Evolutionary conservation across 2,888 invertebrate species (phyloP).

Genomic region (Amphipyra tragopoginis): DNA sequence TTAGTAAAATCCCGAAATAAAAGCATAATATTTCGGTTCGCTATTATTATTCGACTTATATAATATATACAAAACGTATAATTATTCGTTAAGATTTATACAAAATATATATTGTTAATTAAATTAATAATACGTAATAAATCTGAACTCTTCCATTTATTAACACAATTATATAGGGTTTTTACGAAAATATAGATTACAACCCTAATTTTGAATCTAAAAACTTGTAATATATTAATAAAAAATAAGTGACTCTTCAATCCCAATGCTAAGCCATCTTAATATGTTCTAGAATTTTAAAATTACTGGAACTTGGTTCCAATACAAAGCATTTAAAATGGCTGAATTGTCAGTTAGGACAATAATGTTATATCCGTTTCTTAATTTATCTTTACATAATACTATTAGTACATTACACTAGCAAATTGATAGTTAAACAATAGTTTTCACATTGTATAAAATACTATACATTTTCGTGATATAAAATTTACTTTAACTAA

Average conservation of each 20-base stretch:
- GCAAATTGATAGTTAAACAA: not conserved
- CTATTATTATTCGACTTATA: slow-evolving; percentile 50
- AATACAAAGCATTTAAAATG: not conserved
- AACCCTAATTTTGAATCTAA: slow-evolving; percentile 8
- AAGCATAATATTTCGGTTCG: slow-evolving; percentile 54
- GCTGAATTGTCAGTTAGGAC: too few relatives aligned
- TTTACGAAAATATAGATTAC: slow-evolving; percentile 33
- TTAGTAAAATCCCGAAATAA: slow-evolving; percentile 69
- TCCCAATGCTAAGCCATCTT: slow-evolving; percentile 2
- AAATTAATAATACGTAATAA: slow-evolving; percentile 26
- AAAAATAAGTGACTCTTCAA: slow-evolving; percentile 28
- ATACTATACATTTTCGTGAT: not conserved
- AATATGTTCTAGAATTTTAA: slow-evolving; percentile 1
- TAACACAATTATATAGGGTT: slow-evolving; percentile 17
- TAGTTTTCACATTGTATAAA: not conserved
- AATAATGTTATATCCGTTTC: not conserved
- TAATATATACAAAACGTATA: slow-evolving; percentile 58
- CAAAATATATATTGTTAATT: slow-evolving; percentile 33
- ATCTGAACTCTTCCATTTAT: slow-evolving; percentile 7
- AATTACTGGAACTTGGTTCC: slow-evolving; percentile 17
- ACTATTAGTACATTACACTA: slow-evolving; percentile 13
- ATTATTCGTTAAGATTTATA: slow-evolving; percentile 38
- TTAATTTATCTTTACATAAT: slow-evolving; percentile 7
- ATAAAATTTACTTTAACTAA: slow-evolving; percentile 2
- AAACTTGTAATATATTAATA: slow-evolving; percentile 10